A percentile compares a stretch with the other conserved stretches of the same genome.
These are phyloP conservation scores for Branchipolynoe longqiensis DNA, from an alignment of 2,888 invertebrate species.

Conservation along the genomic window DNA sequence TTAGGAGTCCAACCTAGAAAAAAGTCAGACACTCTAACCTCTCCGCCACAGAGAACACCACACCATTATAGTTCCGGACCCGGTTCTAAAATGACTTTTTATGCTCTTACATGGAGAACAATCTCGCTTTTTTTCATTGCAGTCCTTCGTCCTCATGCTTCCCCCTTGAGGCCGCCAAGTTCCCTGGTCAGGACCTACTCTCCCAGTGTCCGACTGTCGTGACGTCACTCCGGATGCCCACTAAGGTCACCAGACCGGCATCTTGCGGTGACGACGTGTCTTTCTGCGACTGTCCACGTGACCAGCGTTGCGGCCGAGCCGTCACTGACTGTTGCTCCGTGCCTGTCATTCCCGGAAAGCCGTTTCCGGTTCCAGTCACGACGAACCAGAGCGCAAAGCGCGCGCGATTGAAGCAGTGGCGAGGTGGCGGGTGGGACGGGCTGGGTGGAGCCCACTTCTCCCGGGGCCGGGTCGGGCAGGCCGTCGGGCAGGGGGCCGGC, in stretches of 20 bases:
- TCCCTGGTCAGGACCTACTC: background rate
- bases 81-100: too few relatives aligned
- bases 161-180: background rate
- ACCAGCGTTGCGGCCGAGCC: background rate
- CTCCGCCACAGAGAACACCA: too few relatives aligned
- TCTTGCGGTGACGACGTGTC: conserved; percentile 1
- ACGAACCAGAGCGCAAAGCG: background rate
- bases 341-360: background rate
- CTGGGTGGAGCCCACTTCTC: background rate
- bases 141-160: conserved; percentile 21
- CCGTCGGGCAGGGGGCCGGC: background rate
- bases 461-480: background rate
- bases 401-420: conserved; percentile 39
- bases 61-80: too few relatives aligned
- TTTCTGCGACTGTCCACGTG: conserved; percentile 43
- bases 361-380: conserved; percentile 22
- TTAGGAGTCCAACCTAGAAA: too few relatives aligned
- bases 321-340: background rate
- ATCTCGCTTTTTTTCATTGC: background rate
- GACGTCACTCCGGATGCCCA: background rate
- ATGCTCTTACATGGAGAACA: too few relatives aligned
- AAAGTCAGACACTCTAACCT: too few relatives aligned
- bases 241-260: background rate
- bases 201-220: background rate
- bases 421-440: conserved; percentile 8